These are phyloP conservation scores for Polyploca ridens DNA, from an alignment of 2,888 invertebrate genomes.

Conservation along the genomic window DNA sequence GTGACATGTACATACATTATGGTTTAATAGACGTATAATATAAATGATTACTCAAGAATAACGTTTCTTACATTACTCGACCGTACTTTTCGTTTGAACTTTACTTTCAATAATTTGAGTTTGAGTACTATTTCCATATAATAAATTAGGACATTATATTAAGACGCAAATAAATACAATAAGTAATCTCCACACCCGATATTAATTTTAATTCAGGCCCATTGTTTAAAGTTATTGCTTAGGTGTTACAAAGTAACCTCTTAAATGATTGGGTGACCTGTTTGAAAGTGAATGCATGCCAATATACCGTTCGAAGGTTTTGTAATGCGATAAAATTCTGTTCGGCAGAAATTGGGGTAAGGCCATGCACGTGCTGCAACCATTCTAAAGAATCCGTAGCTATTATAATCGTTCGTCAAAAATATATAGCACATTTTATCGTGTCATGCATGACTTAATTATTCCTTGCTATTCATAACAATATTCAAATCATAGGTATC, in stretches of 20 bases:
- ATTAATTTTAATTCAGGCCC: too few relatives aligned
- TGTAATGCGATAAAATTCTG: constrained; percentile 56
- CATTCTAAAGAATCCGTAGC: constrained; percentile 48
- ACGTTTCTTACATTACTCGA: constrained; percentile 34
- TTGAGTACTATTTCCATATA: too few relatives aligned
- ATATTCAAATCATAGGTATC: too few relatives aligned
- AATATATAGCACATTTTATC: constrained; percentile 29
- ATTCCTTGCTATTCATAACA: too few relatives aligned
- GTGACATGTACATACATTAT: background rate
- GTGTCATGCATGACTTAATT: too few relatives aligned
- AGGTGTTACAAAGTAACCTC: background rate
- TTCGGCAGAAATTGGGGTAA: constrained; percentile 63
- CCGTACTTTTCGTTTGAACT: constrained; percentile 47
- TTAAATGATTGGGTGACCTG: constrained; percentile 28
- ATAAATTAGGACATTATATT: too few relatives aligned
- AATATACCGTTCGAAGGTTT: constrained; percentile 54
- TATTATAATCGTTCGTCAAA: constrained; percentile 51
- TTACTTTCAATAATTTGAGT: background rate
- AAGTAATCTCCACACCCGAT: background rate
- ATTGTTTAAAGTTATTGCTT: background rate
- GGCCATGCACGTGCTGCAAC: constrained; percentile 58
- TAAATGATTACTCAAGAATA: background rate
- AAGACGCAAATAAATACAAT: background rate
- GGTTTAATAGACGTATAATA: background rate
- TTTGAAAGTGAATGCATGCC: constrained; percentile 58